Percentiles rank a stretch among this genome's conserved stretches.
Conservation (phyloP, 2,113 vertebrate genomes). For the Chloropsis hardwickii region DNA sequence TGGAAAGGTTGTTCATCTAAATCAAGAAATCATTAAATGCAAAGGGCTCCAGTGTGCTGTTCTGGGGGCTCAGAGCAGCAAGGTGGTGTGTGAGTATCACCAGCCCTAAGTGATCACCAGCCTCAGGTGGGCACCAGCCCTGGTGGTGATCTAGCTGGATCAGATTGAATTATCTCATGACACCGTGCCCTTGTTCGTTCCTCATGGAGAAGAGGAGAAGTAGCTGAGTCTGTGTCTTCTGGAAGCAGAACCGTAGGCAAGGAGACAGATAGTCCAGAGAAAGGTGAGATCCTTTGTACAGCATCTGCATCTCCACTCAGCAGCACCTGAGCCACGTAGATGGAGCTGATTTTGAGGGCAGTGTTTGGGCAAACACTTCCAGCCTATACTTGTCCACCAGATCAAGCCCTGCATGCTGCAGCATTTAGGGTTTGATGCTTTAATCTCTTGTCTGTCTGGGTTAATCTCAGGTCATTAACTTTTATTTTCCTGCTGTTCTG, state of each 20-base stretch:
- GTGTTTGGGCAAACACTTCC: neutral
- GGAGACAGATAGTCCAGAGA: neutral
- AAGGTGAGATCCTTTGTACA: neutral
- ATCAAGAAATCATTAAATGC: neutral
- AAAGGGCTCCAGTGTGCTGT: neutral
- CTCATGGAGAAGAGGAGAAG: neutral
- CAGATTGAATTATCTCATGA: neutral
- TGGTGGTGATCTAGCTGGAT: no score
- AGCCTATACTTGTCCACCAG: neutral
- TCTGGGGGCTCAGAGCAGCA: neutral
- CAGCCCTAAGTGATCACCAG: neutral
- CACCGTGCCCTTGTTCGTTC: neutral
- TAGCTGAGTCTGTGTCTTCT: neutral
- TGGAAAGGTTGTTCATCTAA: neutral
- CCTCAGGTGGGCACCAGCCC: neutral
- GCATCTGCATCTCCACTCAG: neutral
- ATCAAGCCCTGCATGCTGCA: neutral
- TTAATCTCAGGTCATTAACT: conserved; percentile 11
- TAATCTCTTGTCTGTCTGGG: neutral
- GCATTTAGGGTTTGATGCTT: neutral
- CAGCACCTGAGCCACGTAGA: accelerated
- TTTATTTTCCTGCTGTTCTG: neutral
- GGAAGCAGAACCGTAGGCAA: neutral
- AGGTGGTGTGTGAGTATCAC: neutral
- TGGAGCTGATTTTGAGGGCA: neutral